Conservation (phyloP, 2,113 vertebrate genomes). For the Actenoides hombroni region DNA sequence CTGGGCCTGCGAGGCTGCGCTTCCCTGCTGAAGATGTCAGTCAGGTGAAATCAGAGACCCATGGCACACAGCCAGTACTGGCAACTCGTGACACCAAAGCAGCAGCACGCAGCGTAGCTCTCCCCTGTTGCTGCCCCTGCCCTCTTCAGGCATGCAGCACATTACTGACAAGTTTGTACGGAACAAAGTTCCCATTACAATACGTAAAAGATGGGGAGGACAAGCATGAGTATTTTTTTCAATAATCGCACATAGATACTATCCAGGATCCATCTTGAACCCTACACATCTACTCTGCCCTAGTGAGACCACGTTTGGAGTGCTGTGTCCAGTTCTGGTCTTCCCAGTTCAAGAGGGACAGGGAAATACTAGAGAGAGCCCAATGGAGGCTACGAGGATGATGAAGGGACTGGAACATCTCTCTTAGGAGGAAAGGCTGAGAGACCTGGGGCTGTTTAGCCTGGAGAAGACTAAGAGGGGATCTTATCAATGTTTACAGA, state of each 20-base stretch:
- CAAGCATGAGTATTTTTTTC: not conserved
- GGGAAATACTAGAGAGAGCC: too few species aligned
- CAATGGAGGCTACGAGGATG: too few species aligned
- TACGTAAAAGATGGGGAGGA: not conserved
- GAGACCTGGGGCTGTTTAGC: too few species aligned
- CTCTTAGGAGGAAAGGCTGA: too few species aligned
- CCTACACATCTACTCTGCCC: not conserved
- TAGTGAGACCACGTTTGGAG: too few species aligned
- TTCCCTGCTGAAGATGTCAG: not conserved
- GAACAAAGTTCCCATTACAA: not conserved
- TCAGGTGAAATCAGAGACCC: not conserved
- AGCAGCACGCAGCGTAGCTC: accelerated
- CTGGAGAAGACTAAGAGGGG: too few species aligned
- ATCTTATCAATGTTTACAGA: too few species aligned
- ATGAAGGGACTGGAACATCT: too few species aligned
- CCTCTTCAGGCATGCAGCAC: not conserved
- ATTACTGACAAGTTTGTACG: not conserved
- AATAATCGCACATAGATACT: not conserved
- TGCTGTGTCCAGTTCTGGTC: too few species aligned
- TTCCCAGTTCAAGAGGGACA: too few species aligned
- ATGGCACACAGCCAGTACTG: not conserved
- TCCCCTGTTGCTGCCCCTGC: not conserved
- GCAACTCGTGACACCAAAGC: not conserved
- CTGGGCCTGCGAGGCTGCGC: not conserved
- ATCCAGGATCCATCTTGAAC: not conserved